Conservation (phyloP, 2,888 invertebrate species). For the Machimus atricapillus region DNA sequence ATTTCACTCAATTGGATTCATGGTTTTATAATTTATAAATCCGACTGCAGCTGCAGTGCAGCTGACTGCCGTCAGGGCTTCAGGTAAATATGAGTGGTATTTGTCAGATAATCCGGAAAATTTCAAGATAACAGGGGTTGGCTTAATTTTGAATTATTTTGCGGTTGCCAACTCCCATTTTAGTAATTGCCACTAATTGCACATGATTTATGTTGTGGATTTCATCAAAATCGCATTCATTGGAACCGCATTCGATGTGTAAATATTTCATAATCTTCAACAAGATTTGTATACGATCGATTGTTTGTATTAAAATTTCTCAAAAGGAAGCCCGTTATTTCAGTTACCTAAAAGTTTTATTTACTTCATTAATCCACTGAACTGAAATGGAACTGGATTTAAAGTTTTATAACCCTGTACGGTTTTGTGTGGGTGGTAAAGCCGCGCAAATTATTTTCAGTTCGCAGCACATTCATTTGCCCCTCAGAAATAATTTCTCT, state of each 20-base stretch:
- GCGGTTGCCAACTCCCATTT: background rate
- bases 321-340: background rate
- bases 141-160: background rate
- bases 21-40: background rate
- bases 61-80: background rate
- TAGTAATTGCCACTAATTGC: background rate
- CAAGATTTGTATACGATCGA: background rate
- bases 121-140: background rate
- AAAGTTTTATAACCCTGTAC: background rate
- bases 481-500: background rate
- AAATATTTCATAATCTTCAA: background rate
- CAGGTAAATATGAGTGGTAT: background rate
- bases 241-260: background rate
- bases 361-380: background rate
- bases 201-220: background rate
- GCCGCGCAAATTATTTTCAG: background rate
- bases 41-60: background rate
- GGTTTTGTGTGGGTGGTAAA: background rate
- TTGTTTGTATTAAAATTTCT: background rate
- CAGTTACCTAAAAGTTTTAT: background rate
- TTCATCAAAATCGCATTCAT: background rate
- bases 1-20: background rate
- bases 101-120: background rate
- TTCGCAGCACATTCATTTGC: background rate
- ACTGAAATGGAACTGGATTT: background rate